Conservation (phyloP, 2,113 vertebrate genomes). For the Addax nasomaculatus region DNA sequence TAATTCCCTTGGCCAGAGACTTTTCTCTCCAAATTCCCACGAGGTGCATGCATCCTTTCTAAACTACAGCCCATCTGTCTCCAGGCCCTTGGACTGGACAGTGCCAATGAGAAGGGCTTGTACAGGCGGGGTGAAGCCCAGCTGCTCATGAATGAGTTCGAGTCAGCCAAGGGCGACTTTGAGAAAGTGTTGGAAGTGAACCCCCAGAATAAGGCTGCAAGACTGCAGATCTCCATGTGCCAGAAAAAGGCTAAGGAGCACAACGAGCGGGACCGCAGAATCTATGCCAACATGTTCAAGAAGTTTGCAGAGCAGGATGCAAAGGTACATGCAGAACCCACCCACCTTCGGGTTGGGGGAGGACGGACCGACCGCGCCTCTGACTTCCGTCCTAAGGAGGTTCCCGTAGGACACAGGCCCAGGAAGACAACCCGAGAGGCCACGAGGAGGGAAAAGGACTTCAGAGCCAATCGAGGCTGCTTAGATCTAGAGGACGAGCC, state of each 20-base stretch:
- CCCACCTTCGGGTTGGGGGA: background rate
- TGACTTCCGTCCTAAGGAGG: background rate
- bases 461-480: background rate
- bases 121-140: slow-evolving; percentile 92
- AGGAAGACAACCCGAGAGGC: background rate
- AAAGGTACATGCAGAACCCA: slow-evolving; percentile 81
- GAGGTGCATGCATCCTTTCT: background rate
- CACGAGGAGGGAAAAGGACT: no score
- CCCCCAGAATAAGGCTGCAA: slow-evolving; percentile 90
- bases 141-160: slow-evolving; percentile 92
- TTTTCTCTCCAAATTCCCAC: background rate
- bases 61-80: slow-evolving; percentile 35
- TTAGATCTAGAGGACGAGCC: background rate
- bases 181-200: slow-evolving; percentile 91
- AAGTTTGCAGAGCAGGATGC: slow-evolving; percentile 95
- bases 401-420: background rate
- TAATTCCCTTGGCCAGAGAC: background rate
- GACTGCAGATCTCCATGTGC: slow-evolving; percentile 88
- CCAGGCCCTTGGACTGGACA: slow-evolving; percentile 91
- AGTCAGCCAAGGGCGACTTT: slow-evolving; percentile 90
- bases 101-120: slow-evolving; percentile 92
- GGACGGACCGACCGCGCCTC: background rate
- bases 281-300: slow-evolving; percentile 97
- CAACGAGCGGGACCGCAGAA: slow-evolving; percentile 91
- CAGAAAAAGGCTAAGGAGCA: slow-evolving; percentile 93